Evolutionary conservation across 2,888 invertebrate species (phyloP).

Genomic region (Brenthis hecate): DNA sequence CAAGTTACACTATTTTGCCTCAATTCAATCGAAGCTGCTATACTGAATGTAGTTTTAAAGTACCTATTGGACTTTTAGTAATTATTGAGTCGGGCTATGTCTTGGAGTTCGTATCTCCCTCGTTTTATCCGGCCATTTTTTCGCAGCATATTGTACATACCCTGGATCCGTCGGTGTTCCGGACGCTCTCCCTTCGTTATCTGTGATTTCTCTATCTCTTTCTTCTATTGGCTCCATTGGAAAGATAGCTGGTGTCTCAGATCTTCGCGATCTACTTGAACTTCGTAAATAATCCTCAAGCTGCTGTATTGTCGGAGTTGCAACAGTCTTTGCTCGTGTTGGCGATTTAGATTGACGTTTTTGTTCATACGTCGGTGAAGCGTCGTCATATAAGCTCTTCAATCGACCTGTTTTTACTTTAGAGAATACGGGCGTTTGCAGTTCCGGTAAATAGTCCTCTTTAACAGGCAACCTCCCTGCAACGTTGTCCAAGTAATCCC

Average conservation of each 20-base stretch:
- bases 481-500: slow-evolving; percentile 67
- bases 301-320: slow-evolving; percentile 75
- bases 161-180: slow-evolving; percentile 89
- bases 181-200: slow-evolving; percentile 73
- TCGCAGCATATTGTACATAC: slow-evolving; percentile 87
- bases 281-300: slow-evolving; percentile 74
- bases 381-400: slow-evolving; percentile 66
- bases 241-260: slow-evolving; percentile 71
- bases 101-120: slow-evolving; percentile 81
- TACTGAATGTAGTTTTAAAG: not conserved
- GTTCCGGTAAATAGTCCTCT: slow-evolving; percentile 74
- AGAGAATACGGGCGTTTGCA: slow-evolving; percentile 75
- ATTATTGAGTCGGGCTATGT: slow-evolving; percentile 74
- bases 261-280: slow-evolving; percentile 57
- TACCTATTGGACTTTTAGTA: not conserved
- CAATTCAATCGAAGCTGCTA: not conserved
- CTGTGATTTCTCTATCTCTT: slow-evolving; percentile 63
- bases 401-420: slow-evolving; percentile 70
- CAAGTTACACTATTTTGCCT: not conserved
- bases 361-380: slow-evolving; percentile 65
- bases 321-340: slow-evolving; percentile 63
- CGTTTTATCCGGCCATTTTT: slow-evolving; percentile 83
- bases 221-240: slow-evolving; percentile 81
- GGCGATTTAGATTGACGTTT: slow-evolving; percentile 64
- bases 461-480: slow-evolving; percentile 64